A percentile compares a stretch with the other conserved stretches of the same genome.
phyloP scores from a whole-genome alignment of 2,888 invertebrate species.

The Drosophila kuntzei region DNA sequence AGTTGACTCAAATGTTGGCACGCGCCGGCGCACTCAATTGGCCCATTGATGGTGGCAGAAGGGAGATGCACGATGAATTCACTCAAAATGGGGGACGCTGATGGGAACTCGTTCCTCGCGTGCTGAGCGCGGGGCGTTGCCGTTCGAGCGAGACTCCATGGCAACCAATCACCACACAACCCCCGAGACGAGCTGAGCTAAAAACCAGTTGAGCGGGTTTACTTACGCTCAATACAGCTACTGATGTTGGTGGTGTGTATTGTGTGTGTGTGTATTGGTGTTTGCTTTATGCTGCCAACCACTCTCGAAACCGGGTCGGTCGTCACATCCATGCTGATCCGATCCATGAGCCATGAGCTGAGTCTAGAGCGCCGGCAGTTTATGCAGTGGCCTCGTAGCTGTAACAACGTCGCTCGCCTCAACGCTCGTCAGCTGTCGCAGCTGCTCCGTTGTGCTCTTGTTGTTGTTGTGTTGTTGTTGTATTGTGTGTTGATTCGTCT shows the following conservation, averaged over 20 bases:
- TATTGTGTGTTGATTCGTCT: constrained; percentile 1
- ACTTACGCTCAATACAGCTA: constrained; percentile 9
- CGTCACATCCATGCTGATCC: constrained; percentile 56
- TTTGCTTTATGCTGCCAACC: constrained; percentile 58
- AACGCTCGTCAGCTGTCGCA: constrained; percentile 50
- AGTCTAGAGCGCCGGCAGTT: constrained; percentile 71
- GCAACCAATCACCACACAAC: constrained; percentile 78
- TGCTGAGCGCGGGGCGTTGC: constrained; percentile 67
- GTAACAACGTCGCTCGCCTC: constrained; percentile 75
- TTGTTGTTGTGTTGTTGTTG: constrained; percentile 5
- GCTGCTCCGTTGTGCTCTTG: constrained; percentile 26
- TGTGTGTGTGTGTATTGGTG: constrained; percentile 35
- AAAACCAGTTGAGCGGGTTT: constrained; percentile 77
- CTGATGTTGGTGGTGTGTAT: constrained; percentile 32
- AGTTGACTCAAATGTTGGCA: constrained; percentile 55
- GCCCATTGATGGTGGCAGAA: constrained; percentile 13
- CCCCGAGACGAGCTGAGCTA: constrained; percentile 53
- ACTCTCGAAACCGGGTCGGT: constrained; percentile 64
- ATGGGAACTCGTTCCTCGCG: constrained; percentile 62
- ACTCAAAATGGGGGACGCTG: constrained; percentile 82
- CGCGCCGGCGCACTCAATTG: constrained; percentile 81
- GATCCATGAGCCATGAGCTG: constrained; percentile 48
- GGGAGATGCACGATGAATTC: constrained; percentile 17
- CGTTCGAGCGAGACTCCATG: constrained; percentile 53
- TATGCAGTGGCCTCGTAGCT: constrained; percentile 78